Conservation (phyloP, 2,888 invertebrate species). For the Tachina fera region DNA sequence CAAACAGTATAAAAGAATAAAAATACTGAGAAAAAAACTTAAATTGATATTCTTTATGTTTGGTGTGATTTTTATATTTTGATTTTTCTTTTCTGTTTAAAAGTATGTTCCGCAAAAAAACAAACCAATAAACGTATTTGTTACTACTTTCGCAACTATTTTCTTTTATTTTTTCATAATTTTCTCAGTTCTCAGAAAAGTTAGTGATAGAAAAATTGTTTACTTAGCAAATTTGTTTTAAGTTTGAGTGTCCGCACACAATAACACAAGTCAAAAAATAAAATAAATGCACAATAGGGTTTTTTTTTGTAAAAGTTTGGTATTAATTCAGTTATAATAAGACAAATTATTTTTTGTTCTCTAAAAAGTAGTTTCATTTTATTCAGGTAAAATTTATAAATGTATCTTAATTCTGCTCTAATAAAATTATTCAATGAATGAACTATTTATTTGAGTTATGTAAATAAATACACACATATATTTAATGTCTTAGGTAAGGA, state of each 20-base stretch:
- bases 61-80: slow-evolving; percentile 54
- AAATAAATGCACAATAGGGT: neutral
- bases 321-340: too few species aligned
- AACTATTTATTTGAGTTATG: too few species aligned
- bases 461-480: too few species aligned
- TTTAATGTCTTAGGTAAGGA: too few species aligned
- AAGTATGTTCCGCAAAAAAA: slow-evolving; percentile 22
- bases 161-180: slow-evolving; percentile 39
- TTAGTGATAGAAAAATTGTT: slow-evolving; percentile 38
- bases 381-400: too few species aligned
- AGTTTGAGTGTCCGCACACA: slow-evolving; percentile 30
- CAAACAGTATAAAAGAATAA: neutral
- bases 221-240: slow-evolving; percentile 40
- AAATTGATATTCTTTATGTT: slow-evolving; percentile 44
- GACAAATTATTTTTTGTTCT: too few species aligned
- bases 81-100: slow-evolving; percentile 13
- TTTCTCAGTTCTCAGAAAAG: slow-evolving; percentile 53
- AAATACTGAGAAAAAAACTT: slow-evolving; percentile 25
- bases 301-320: too few species aligned
- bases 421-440: too few species aligned
- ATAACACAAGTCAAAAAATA: slow-evolving; percentile 28
- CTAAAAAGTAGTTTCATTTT: too few species aligned
- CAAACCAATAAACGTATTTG: slow-evolving; percentile 31
- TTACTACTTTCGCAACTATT: neutral
- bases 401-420: too few species aligned